Percentiles rank a stretch among this genome's conserved stretches.
Conservation (phyloP, 2,113 vertebrate genomes). For the Machaerirhynchus nigripectus region DNA sequence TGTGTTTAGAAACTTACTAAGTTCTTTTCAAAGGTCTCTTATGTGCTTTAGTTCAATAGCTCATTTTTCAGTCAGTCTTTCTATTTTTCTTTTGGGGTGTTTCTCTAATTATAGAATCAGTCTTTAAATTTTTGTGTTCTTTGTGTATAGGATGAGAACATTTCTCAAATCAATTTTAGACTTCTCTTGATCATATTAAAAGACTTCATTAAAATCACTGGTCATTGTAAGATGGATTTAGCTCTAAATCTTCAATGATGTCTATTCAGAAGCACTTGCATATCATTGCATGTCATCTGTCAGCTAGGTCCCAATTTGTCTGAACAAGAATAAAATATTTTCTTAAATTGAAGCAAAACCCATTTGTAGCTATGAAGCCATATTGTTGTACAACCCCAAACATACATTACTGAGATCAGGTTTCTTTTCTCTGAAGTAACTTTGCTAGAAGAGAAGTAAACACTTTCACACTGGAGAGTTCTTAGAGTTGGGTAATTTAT, state of each 20-base stretch:
- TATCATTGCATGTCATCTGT: not conserved
- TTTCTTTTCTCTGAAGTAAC: not conserved
- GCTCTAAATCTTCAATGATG: conserved; percentile 5
- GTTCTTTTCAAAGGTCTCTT: conserved; percentile 15
- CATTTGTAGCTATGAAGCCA: not conserved
- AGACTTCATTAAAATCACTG: conserved; percentile 27
- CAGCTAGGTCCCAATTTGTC: not conserved
- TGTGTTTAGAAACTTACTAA: conserved; percentile 20
- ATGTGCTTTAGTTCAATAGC: not conserved
- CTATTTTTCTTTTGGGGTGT: not conserved
- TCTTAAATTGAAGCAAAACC: not conserved
- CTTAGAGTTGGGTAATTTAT: not conserved
- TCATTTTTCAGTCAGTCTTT: not conserved
- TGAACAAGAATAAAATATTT: not conserved
- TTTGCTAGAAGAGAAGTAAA: not conserved
- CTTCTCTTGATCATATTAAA: conserved; percentile 25
- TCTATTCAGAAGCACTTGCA: conserved; percentile 30
- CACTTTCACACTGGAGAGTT: not conserved
- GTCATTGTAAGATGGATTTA: conserved; percentile 14
- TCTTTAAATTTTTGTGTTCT: conserved; percentile 15
- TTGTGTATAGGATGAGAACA: not conserved
- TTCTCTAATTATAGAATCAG: conserved; percentile 37
- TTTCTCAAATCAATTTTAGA: conserved; percentile 31
- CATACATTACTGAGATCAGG: not conserved
- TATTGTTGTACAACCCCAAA: not conserved